Conservation (phyloP, 2,797 vertebrate genomes). For the Smutsia gigantea region DNA sequence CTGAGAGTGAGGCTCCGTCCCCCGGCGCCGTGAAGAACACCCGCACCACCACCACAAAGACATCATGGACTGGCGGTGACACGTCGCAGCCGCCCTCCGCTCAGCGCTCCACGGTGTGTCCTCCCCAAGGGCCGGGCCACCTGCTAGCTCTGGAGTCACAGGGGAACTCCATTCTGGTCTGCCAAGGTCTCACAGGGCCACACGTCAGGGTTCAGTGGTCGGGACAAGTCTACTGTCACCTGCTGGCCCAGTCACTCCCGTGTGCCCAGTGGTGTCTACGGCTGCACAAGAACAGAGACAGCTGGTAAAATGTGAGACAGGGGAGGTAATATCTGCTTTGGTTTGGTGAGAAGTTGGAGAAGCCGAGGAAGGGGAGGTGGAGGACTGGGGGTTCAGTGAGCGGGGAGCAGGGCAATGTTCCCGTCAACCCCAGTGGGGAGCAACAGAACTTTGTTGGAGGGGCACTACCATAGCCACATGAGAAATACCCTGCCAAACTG, state of each 20-base stretch:
- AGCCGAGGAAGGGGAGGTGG: neutral
- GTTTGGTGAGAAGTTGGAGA: neutral
- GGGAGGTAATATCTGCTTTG: neutral
- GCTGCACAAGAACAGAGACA: neutral
- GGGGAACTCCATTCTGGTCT: neutral
- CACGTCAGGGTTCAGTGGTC: neutral
- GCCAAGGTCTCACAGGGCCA: neutral
- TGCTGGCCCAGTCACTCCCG: neutral
- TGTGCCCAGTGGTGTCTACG: fast-evolving
- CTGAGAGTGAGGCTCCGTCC: neutral
- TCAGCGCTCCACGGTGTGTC: neutral
- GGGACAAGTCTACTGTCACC: neutral
- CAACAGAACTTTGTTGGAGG: neutral
- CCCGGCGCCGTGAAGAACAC: neutral
- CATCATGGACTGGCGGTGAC: fast-evolving
- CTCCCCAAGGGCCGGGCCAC: neutral
- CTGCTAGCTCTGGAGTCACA: neutral
- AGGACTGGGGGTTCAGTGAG: too few species aligned
- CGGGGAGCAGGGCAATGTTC: neutral
- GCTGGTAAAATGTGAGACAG: too few species aligned
- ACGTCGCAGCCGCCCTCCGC: neutral
- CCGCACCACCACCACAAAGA: too few species aligned
- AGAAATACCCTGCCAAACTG: neutral
- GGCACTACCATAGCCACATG: neutral
- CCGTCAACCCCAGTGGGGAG: neutral